These are phyloP conservation scores for Mylabris sibirica DNA, from an alignment of 2,888 invertebrate species.

Conservation along the genomic window DNA sequence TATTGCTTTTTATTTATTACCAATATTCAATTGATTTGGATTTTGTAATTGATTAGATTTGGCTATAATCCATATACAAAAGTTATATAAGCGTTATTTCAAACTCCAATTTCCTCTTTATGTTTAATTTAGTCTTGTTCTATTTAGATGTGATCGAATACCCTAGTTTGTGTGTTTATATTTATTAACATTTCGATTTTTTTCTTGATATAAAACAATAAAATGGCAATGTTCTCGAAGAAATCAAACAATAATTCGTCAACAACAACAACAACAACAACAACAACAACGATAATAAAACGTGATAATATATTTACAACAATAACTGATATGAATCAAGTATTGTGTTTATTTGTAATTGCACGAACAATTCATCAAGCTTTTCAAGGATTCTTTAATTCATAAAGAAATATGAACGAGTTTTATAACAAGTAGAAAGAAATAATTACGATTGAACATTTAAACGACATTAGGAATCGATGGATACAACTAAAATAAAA, in stretches of 20 bases:
- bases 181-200: no score
- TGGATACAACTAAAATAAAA: no score
- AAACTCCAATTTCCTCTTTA: no score
- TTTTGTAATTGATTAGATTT: no score
- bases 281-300: conserved; percentile 11
- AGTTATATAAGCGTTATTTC: no score
- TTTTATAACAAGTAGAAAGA: not conserved
- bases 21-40: no score
- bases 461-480: not conserved
- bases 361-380: conserved; percentile 47
- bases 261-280: conserved; percentile 10
- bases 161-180: no score
- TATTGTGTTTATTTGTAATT: conserved; percentile 50
- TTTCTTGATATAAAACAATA: not conserved
- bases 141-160: no score
- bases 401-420: not conserved
- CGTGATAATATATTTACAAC: conserved; percentile 37
- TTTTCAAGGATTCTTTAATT: conserved; percentile 29
- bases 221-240: conserved; percentile 29
- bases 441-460: not conserved
- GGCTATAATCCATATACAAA: no score
- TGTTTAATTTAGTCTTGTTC: no score
- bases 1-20: no score
- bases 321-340: conserved; percentile 51
- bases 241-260: conserved; percentile 16